Conservation (phyloP, 2,888 invertebrate species). For the Apodemia hepburni region DNA sequence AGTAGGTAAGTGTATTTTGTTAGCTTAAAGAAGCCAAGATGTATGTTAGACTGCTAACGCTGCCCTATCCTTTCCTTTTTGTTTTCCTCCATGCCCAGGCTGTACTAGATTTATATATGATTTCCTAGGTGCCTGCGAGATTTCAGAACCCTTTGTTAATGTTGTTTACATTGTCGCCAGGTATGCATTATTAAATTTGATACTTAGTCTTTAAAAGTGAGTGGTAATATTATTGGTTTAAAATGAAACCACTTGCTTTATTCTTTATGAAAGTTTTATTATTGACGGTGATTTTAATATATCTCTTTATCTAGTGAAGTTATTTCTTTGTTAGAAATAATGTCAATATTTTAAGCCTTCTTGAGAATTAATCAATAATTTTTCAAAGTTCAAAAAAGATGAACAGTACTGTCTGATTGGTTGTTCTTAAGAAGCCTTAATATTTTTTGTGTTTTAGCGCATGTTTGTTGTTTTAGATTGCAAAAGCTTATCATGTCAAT, state of each 20-base stretch:
- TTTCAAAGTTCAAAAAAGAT: background rate
- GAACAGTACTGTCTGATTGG: constrained; percentile 3
- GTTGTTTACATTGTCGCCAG: constrained; percentile 81
- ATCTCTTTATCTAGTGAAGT: background rate
- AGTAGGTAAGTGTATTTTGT: constrained; percentile 78
- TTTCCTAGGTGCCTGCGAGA: constrained; percentile 79
- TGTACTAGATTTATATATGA: constrained; percentile 74
- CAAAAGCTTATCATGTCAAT: constrained; percentile 33
- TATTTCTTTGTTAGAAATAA: background rate
- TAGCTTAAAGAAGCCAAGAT: constrained; percentile 78
- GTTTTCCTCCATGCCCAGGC: constrained; percentile 69
- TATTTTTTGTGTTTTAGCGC: constrained; percentile 62
- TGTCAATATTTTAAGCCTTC: background rate
- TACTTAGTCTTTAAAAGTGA: constrained; percentile 17
- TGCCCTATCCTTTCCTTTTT: constrained; percentile 66
- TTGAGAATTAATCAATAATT: background rate
- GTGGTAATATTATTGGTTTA: constrained; percentile 2
- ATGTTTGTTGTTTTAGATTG: constrained; percentile 71
- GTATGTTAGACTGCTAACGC: constrained; percentile 79
- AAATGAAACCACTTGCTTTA: constrained; percentile 11
- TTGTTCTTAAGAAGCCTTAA: constrained; percentile 44
- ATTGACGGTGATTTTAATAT: background rate
- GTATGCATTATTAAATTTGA: constrained; percentile 50
- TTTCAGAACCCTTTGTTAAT: constrained; percentile 73
- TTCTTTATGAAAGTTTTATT: background rate